Evolutionary conservation across 2,113 vertebrate species (phyloP).

Genomic region (Seriola aureovittata): DNA sequence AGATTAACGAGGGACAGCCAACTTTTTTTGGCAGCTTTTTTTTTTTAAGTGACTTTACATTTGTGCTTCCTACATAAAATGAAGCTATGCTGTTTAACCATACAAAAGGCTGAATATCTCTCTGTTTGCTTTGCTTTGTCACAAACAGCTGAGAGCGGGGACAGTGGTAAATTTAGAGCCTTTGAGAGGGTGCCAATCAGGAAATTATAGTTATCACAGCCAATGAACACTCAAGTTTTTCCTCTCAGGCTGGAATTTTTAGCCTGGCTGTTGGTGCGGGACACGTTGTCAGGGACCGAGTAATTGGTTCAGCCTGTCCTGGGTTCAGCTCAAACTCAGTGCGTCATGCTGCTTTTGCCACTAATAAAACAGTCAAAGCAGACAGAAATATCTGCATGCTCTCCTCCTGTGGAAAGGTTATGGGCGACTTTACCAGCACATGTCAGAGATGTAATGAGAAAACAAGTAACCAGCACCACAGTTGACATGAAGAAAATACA

Average conservation of each 20-base stretch:
- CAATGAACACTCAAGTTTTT: slow-evolving; percentile 58
- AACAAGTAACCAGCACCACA: background rate
- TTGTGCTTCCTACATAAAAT: background rate
- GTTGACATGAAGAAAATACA: background rate
- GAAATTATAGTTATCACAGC: slow-evolving; percentile 65
- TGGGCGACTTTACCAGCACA: slow-evolving; percentile 29
- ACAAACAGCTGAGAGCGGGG: slow-evolving; percentile 48
- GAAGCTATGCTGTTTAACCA: background rate
- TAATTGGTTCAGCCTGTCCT: slow-evolving; percentile 79
- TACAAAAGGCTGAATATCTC: background rate
- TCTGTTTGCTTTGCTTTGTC: slow-evolving; percentile 24
- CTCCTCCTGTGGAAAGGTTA: slow-evolving; percentile 23
- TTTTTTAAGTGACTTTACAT: background rate
- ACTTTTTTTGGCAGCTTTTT: too few species aligned
- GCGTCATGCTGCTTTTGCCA: slow-evolving; percentile 65
- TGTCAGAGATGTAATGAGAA: slow-evolving; percentile 38
- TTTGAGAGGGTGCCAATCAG: slow-evolving; percentile 38
- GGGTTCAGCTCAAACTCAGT: slow-evolving; percentile 52
- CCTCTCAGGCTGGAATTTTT: slow-evolving; percentile 65
- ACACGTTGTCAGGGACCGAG: slow-evolving; percentile 66
- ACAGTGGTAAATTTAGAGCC: slow-evolving; percentile 33
- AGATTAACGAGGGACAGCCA: background rate
- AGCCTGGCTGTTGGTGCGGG: slow-evolving; percentile 67
- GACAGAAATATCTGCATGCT: slow-evolving; percentile 58
- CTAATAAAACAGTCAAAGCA: slow-evolving; percentile 64